Evolutionary conservation across 1,140 invertebrate genomes (phyloP), one percentile per base, ranked within the genome.

Genomic region (Brachionus asplanchnoidis): DNA sequence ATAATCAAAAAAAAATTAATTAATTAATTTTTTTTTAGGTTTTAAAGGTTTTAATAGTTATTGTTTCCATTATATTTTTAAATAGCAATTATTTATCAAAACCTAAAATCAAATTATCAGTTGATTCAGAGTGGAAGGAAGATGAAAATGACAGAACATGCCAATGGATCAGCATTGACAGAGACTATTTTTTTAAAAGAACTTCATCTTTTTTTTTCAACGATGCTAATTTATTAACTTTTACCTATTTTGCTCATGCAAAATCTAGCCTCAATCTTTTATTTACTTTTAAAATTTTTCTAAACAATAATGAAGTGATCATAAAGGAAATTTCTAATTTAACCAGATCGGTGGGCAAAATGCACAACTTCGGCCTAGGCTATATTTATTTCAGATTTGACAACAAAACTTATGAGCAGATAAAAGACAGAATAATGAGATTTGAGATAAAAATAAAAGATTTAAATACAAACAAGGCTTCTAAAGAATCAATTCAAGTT

Each of bases 111-210:
- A 2, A 46, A 46, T 46, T 46, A 14, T 5, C 12, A 46, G 0
- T 14, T 36, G 66, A 46, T 0, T 11, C 17, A 11, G 68, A 73
- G 4, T 73, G 68, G 68, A 73, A 20, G 1, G 32, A 73, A 73
- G 40, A 73, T 73, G 68, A 73, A 73, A 14, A 17, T 20, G 68
- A 73, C 17, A 40, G 36, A 42, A 73, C 14, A 9, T 73, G 68
- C 17, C 68, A 73, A 73, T 73, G 68, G 68, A 42, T 73, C 7
- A 73, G 68, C 68, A 73, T 73, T 44, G 68, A 73, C 17, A 36
- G 68, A 40, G 68, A 42, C 42, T 73, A 73, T 40, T 73, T 73
- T 73, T 73, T 73, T 12, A 73, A 73, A 73, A 36, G 68, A 73
- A 40, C 68, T 44, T 73, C 68, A 17, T 44, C 68, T 7, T 73